Conservation (phyloP, 2,888 invertebrate species). For the Terebella lapidaria region DNA sequence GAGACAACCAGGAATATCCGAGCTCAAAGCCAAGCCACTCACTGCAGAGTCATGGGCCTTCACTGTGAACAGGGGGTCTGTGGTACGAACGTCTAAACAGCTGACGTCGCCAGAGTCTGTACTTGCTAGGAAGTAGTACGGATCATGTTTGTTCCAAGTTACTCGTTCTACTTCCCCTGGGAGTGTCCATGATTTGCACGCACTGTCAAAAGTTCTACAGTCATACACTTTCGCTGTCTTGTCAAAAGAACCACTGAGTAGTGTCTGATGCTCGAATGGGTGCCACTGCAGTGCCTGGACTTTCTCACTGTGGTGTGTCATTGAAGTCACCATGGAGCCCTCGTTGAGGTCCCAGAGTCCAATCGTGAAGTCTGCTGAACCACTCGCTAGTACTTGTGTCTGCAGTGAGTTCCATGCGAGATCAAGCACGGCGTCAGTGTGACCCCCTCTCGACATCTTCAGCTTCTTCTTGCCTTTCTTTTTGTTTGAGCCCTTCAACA, state of each 20-base stretch:
- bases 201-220: conserved; percentile 62
- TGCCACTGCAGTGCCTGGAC: conserved; percentile 54
- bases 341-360: conserved; percentile 88
- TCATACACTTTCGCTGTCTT: conserved; percentile 71
- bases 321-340: conserved; percentile 69
- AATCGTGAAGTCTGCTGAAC: conserved; percentile 82
- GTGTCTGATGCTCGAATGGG: conserved; percentile 67
- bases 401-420: conserved; percentile 74
- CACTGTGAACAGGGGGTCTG: conserved; percentile 65
- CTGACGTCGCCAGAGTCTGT: conserved; percentile 64
- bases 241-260: conserved; percentile 81
- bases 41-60: conserved; percentile 78
- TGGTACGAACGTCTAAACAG: conserved; percentile 70
- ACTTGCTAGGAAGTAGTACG: conserved; percentile 70
- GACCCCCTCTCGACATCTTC: conserved; percentile 59
- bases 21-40: conserved; percentile 68
- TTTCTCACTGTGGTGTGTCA: conserved; percentile 77
- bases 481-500: conserved; percentile 64
- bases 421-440: conserved; percentile 84
- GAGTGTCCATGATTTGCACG: conserved; percentile 68
- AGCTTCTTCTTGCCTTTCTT: conserved; percentile 65
- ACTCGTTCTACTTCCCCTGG: conserved; percentile 80
- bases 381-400: conserved; percentile 85
- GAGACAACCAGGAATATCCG: conserved; percentile 69
- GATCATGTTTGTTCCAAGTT: conserved; percentile 75